phyloP scores from a whole-genome alignment of 2,888 invertebrate genomes.

The Andrena minutula region DNA sequence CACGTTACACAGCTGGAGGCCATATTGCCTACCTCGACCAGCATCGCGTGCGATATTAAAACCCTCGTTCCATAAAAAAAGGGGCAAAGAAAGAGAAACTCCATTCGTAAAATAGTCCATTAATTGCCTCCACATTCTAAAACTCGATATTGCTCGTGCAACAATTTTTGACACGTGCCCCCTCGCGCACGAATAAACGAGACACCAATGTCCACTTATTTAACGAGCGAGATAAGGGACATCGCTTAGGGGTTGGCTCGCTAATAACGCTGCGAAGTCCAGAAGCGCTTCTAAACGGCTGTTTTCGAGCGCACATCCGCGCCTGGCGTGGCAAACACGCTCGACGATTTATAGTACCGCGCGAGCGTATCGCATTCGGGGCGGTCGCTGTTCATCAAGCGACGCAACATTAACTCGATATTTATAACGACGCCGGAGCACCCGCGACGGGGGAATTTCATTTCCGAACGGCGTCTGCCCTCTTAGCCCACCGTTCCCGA shows the following conservation, averaged over 20 bases:
- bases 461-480: slow-evolving; percentile 34
- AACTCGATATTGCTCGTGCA: neutral
- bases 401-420: slow-evolving; percentile 50
- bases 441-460: slow-evolving; percentile 50
- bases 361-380: slow-evolving; percentile 26
- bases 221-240: neutral
- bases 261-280: slow-evolving; percentile 5
- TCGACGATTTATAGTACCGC: slow-evolving; percentile 35
- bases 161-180: neutral
- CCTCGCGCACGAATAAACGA: neutral
- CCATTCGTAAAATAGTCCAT: neutral
- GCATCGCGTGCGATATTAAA: no score
- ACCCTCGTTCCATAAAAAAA: no score
- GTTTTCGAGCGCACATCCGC: neutral
- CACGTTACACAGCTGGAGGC: no score
- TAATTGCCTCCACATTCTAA: neutral
- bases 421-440: slow-evolving; percentile 33
- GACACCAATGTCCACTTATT: neutral
- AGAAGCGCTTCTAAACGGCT: neutral
- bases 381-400: slow-evolving; percentile 40
- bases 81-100: neutral
- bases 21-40: no score
- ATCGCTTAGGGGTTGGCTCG: neutral
- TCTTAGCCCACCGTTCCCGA: slow-evolving; percentile 26
- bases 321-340: neutral